Conservation (phyloP, 2,888 invertebrate genomes). For the Furcula furcula region DNA sequence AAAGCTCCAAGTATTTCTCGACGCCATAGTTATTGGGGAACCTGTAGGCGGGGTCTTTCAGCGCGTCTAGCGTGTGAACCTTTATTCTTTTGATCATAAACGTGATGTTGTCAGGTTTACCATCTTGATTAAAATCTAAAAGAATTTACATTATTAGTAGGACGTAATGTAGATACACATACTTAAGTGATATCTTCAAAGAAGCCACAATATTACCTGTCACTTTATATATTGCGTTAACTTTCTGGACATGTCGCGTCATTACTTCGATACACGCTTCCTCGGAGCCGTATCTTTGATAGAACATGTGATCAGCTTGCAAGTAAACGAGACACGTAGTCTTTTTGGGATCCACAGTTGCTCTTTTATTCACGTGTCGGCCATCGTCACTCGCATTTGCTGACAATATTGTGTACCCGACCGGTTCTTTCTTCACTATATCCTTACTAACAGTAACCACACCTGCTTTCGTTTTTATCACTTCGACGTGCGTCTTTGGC, state of each 20-base stretch:
- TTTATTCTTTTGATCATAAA: constrained; percentile 98
- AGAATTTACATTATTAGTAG: constrained; percentile 22
- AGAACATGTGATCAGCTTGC: constrained; percentile 98
- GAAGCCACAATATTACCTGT: constrained; percentile 83
- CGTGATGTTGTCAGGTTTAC: constrained; percentile 94
- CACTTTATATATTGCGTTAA: constrained; percentile 93
- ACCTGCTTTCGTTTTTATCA: constrained; percentile 84
- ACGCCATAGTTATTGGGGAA: constrained; percentile 98
- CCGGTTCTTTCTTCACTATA: constrained; percentile 82
- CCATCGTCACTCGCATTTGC: constrained; percentile 78
- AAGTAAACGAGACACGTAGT: constrained; percentile 97
- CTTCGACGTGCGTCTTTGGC: constrained; percentile 85
- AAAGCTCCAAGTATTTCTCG: constrained; percentile 98
- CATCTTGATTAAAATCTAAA: constrained; percentile 96
- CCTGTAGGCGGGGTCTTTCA: constrained; percentile 92
- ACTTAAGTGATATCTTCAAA: constrained; percentile 2
- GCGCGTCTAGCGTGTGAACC: constrained; percentile 93
- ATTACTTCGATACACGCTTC: constrained; percentile 98
- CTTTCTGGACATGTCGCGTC: constrained; percentile 96
- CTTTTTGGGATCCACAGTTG: constrained; percentile 91
- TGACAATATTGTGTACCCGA: constrained; percentile 70
- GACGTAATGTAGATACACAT: neutral
- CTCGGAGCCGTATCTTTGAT: constrained; percentile 95
- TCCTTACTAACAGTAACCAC: constrained; percentile 84
- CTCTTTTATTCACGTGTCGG: constrained; percentile 84